Evolutionary conservation across 2,113 vertebrate genomes (phyloP).

Genomic region (Gobiocypris rarus): DNA sequence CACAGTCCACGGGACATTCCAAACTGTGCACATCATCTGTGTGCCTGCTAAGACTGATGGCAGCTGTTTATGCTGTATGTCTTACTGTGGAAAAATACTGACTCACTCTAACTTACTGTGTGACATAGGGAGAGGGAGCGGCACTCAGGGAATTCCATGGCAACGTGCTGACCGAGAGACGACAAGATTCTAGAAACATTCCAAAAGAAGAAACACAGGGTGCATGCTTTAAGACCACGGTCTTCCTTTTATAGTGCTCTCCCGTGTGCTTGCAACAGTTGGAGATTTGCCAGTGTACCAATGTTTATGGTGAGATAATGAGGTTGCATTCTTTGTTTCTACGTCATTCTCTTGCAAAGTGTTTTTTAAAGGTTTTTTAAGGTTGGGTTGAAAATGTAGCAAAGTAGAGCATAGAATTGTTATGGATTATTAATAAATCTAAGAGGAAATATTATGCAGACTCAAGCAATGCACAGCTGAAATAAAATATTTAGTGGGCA

Average conservation of each 20-base stretch:
- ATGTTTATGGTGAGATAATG: constrained; percentile 21
- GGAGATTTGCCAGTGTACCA: neutral
- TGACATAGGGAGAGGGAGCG: constrained; percentile 5
- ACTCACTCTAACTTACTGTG: constrained; percentile 17
- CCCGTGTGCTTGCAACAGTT: neutral
- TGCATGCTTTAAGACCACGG: neutral
- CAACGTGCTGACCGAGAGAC: constrained; percentile 8
- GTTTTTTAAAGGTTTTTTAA: neutral
- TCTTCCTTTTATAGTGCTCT: constrained; percentile 14
- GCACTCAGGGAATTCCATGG: constrained; percentile 31
- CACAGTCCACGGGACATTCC: neutral
- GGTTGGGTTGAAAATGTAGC: neutral
- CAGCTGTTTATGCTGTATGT: constrained; percentile 9
- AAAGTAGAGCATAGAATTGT: constrained; percentile 5
- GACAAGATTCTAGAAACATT: constrained; percentile 14
- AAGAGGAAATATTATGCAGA: constrained; percentile 6
- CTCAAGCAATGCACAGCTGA: neutral
- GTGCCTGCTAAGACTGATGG: neutral
- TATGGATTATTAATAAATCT: constrained; percentile 40
- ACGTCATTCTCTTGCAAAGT: neutral
- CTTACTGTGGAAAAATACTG: constrained; percentile 37
- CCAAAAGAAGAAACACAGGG: constrained; percentile 21
- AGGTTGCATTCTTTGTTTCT: constrained; percentile 11
- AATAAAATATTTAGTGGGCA: constrained; percentile 47
- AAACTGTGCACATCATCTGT: constrained; percentile 14